Conservation (phyloP, 2,797 vertebrate genomes). For the Syngnathus rostellatus region DNA sequence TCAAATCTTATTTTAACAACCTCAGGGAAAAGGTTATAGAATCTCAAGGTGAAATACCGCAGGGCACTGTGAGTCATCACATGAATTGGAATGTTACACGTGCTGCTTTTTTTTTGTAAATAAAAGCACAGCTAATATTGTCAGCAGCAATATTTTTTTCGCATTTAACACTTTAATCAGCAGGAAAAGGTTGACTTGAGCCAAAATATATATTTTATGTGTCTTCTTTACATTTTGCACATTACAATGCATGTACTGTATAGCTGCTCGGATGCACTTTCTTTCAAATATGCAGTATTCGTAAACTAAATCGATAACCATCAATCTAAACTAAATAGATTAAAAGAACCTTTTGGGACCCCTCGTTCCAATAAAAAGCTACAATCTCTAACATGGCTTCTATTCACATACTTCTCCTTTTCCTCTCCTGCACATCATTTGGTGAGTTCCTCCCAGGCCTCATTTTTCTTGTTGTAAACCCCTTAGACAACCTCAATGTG, state of each 20-base stretch:
- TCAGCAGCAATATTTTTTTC: constrained; percentile 28
- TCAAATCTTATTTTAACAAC: constrained; percentile 24
- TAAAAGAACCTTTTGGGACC: not conserved
- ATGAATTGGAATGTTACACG: not conserved
- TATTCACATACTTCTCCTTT: constrained; percentile 28
- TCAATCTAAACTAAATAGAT: not conserved
- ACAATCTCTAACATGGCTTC: constrained; percentile 24
- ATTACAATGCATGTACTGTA: constrained; percentile 28
- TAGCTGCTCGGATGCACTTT: constrained; percentile 13
- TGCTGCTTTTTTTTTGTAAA: not conserved
- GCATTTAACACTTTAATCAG: constrained; percentile 28
- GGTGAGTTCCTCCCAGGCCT: constrained; percentile 42
- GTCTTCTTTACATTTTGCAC: constrained; percentile 18
- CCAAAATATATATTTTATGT: constrained; percentile 30
- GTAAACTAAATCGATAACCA: not conserved
- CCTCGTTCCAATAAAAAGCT: not conserved
- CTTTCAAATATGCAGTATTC: not conserved
- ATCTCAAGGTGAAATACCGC: constrained; percentile 44
- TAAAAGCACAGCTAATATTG: not conserved
- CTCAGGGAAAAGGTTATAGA: constrained; percentile 40
- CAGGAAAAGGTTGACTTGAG: constrained; percentile 18
- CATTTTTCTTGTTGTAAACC: not conserved
- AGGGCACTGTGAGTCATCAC: constrained; percentile 36
- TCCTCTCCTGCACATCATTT: constrained; percentile 32
- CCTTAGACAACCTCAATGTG: too few species aligned